Percentiles rank a stretch among this genome's conserved stretches.
phyloP scores from a whole-genome alignment of 2,113 vertebrate genomes.

The Ascaphus truei region DNA sequence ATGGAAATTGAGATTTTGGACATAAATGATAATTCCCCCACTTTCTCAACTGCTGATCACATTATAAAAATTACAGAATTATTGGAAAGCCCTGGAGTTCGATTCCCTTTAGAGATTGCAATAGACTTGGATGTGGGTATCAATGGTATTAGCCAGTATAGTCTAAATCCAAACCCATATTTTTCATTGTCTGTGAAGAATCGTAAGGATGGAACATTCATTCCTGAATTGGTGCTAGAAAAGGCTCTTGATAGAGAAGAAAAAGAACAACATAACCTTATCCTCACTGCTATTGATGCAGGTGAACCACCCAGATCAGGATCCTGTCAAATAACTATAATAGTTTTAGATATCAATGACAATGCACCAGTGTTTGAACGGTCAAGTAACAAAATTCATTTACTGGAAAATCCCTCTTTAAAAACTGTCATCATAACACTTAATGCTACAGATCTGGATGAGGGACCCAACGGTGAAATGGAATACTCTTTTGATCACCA shows the following conservation, averaged over 20 bases:
- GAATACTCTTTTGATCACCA: slow-evolving; percentile 71
- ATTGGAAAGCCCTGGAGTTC: slow-evolving; percentile 54
- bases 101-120: slow-evolving; percentile 65
- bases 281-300: slow-evolving; percentile 67
- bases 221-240: slow-evolving; percentile 72
- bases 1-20: slow-evolving; percentile 74
- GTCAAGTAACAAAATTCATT: slow-evolving; percentile 51
- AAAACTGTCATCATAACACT: slow-evolving; percentile 62
- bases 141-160: slow-evolving; percentile 63
- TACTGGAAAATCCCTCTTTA: slow-evolving; percentile 57
- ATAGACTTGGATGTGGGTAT: slow-evolving; percentile 69
- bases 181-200: slow-evolving; percentile 66
- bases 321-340: slow-evolving; percentile 59
- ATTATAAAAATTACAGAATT: slow-evolving; percentile 63
- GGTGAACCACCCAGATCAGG: slow-evolving; percentile 64
- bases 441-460: slow-evolving; percentile 66
- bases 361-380: slow-evolving; percentile 70
- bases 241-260: slow-evolving; percentile 66
- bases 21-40: slow-evolving; percentile 73
- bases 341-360: slow-evolving; percentile 78
- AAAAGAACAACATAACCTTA: slow-evolving; percentile 61
- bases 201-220: slow-evolving; percentile 66
- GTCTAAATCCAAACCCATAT: slow-evolving; percentile 55
- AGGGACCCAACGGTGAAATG: slow-evolving; percentile 72
- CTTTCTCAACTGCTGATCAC: slow-evolving; percentile 54